phyloP scores from a whole-genome alignment of 2,888 invertebrate species.

The Hypsopygia costalis region DNA sequence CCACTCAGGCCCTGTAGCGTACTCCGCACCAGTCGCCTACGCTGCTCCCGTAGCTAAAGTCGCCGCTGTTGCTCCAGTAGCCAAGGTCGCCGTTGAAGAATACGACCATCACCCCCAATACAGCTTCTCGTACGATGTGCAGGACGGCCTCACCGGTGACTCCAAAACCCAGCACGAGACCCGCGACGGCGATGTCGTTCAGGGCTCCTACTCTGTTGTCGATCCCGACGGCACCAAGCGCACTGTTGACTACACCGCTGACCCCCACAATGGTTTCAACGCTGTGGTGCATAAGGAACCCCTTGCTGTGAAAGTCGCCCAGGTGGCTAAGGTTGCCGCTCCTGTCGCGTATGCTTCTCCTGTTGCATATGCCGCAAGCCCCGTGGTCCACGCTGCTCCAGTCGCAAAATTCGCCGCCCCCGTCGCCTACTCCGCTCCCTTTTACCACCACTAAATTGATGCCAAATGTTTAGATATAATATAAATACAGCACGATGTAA shows the following conservation, averaged over 20 bases:
- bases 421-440: slow-evolving; percentile 31
- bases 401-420: slow-evolving; percentile 52
- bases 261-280: slow-evolving; percentile 75
- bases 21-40: slow-evolving; percentile 41
- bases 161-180: slow-evolving; percentile 68
- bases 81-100: slow-evolving; percentile 45
- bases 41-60: slow-evolving; percentile 42
- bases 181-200: slow-evolving; percentile 67
- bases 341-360: slow-evolving; percentile 43
- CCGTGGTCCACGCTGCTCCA: slow-evolving; percentile 28
- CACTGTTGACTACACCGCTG: slow-evolving; percentile 75
- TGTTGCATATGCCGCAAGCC: slow-evolving; percentile 25
- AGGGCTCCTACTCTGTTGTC: slow-evolving; percentile 76
- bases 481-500: slow-evolving; percentile 29
- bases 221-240: slow-evolving; percentile 80
- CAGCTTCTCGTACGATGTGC: slow-evolving; percentile 79
- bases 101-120: slow-evolving; percentile 57
- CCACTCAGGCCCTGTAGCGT: slow-evolving; percentile 48
- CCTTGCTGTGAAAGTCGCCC: slow-evolving; percentile 41
- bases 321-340: slow-evolving; percentile 38
- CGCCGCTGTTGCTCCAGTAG: slow-evolving; percentile 36
- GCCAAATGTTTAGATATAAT: slow-evolving; percentile 46
- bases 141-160: slow-evolving; percentile 75
- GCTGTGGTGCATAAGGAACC: slow-evolving; percentile 76
- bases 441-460: slow-evolving; percentile 60